A percentile compares a stretch with the other conserved stretches of the same genome.
Evolutionary conservation across 2,113 vertebrate species (phyloP).

Genomic region (Emydocephalus ijimae): DNA sequence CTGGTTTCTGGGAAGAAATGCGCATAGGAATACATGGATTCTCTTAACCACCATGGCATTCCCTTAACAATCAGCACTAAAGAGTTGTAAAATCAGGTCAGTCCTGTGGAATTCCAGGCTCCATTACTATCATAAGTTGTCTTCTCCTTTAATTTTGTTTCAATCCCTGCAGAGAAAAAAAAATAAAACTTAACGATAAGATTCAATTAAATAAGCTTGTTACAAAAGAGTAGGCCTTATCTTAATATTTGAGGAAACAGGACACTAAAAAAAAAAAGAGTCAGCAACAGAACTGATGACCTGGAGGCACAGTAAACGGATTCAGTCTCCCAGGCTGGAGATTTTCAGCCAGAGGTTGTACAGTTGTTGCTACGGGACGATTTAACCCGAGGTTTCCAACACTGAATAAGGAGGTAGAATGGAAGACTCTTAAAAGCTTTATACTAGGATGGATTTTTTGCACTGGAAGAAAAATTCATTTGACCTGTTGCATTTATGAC

Average conservation of each 20-base stretch:
- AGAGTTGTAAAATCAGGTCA: neutral
- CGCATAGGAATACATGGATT: neutral
- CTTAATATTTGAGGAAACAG: neutral
- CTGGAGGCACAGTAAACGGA: neutral
- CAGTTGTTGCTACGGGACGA: no score
- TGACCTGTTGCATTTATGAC: neutral
- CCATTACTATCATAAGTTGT: neutral
- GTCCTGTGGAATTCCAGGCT: neutral
- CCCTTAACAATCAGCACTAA: neutral
- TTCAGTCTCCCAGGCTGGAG: neutral
- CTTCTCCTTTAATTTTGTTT: neutral
- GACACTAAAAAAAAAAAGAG: neutral
- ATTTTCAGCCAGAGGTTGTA: neutral
- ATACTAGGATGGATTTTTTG: neutral
- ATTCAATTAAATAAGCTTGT: neutral
- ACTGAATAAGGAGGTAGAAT: neutral
- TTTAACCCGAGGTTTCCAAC: neutral
- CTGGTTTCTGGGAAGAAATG: neutral
- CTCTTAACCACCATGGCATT: neutral
- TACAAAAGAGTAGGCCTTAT: neutral
- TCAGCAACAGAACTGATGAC: neutral
- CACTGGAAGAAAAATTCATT: neutral
- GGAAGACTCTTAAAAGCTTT: neutral
- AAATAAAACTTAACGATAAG: neutral
- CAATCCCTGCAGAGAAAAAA: neutral